Conservation (phyloP, 2,113 vertebrate species). For the Pluvianellus socialis region DNA sequence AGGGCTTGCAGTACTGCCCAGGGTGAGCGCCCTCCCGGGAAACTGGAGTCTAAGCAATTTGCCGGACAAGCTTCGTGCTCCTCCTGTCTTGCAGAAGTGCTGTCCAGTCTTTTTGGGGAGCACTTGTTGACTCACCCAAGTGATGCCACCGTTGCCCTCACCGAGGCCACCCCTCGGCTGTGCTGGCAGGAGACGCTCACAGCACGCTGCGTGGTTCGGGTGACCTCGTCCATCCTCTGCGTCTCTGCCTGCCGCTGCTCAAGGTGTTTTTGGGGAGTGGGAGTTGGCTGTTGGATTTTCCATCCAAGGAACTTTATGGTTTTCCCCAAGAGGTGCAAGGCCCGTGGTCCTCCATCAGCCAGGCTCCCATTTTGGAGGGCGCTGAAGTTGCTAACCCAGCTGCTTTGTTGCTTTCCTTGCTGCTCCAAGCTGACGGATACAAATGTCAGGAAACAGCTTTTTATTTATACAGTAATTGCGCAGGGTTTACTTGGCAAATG, state of each 20-base stretch:
- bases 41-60: rapidly evolving
- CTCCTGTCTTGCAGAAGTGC: background rate
- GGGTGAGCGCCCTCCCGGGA: background rate
- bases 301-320: background rate
- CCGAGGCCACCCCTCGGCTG: background rate
- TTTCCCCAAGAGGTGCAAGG: background rate
- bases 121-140: background rate
- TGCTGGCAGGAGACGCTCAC: background rate
- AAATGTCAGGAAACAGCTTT: conserved; percentile 53
- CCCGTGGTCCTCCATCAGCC: background rate
- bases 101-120: background rate
- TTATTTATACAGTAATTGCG: conserved; percentile 60
- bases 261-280: background rate
- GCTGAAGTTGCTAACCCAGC: background rate
- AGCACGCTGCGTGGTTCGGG: rapidly evolving
- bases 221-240: background rate
- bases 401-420: conserved; percentile 14
- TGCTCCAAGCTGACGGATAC: conserved; percentile 12
- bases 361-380: background rate
- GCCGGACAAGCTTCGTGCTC: background rate
- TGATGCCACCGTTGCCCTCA: background rate
- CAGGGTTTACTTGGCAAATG: conserved; percentile 66
- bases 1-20: background rate
- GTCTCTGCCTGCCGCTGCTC: background rate
- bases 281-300: background rate